Percentiles rank a stretch among this genome's conserved stretches.
Evolutionary conservation across 2,797 vertebrate species (phyloP).

Genomic region (Gallinago solitaria): DNA sequence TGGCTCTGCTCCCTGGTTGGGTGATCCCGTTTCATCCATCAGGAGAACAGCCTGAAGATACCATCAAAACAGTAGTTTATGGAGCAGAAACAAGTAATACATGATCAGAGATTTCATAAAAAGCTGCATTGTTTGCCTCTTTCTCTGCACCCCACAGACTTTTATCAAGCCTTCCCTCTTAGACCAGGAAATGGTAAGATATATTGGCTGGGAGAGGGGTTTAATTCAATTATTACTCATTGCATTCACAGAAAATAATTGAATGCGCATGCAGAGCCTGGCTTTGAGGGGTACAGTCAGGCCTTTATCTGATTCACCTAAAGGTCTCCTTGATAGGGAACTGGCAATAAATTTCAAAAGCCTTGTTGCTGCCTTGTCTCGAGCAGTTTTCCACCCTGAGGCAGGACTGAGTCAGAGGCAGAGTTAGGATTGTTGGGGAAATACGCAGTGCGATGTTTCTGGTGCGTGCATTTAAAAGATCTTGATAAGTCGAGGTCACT

Average conservation of each 20-base stretch:
- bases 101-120: not conserved
- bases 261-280: not conserved
- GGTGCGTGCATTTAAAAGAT: not conserved
- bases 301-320: slow-evolving; percentile 22
- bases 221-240: not conserved
- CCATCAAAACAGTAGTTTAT: not conserved
- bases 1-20: not conserved
- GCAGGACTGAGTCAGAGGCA: not conserved
- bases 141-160: not conserved
- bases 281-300: not conserved
- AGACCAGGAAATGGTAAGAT: not conserved
- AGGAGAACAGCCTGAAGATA: not conserved
- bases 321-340: not conserved
- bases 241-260: not conserved
- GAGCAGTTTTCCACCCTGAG: not conserved
- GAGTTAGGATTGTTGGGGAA: not conserved
- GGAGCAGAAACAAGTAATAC: not conserved
- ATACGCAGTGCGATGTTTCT: not conserved
- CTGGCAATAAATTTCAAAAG: slow-evolving; percentile 6
- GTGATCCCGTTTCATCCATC: not conserved
- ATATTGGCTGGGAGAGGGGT: not conserved
- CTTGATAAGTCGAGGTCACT: not conserved
- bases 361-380: not conserved
- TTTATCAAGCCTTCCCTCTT: not conserved
- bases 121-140: not conserved